These are phyloP conservation scores for Octopus bimaculoides DNA, from an alignment of 1,140 invertebrate species.

Conservation along the genomic window DNA sequence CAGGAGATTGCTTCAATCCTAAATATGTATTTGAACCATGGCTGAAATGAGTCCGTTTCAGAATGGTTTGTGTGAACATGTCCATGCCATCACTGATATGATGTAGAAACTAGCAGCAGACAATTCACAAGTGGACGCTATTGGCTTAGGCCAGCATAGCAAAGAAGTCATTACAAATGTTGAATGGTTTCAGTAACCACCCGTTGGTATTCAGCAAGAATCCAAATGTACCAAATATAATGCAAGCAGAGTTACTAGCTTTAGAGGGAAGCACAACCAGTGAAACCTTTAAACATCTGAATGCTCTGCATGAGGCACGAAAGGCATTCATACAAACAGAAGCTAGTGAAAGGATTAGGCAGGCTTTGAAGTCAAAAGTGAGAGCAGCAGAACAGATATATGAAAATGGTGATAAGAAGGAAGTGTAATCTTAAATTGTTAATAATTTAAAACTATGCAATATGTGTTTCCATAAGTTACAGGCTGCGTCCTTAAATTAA, in stretches of 20 bases:
- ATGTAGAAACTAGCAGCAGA: slow-evolving; percentile 21
- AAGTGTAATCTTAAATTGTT: no score
- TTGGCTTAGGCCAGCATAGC: slow-evolving; percentile 31
- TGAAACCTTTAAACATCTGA: slow-evolving; percentile 27
- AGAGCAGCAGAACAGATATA: slow-evolving; percentile 26
- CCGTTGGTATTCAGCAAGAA: slow-evolving; percentile 29
- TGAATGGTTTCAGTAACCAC: slow-evolving; percentile 31
- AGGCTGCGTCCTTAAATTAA: no score
- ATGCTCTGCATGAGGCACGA: slow-evolving; percentile 23
- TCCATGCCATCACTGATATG: slow-evolving; percentile 22
- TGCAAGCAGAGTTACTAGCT: slow-evolving; percentile 21
- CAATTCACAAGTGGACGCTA: slow-evolving; percentile 11
- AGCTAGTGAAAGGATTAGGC: slow-evolving; percentile 21
- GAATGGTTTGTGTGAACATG: slow-evolving; percentile 27
- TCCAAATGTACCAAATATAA: slow-evolving; percentile 22
- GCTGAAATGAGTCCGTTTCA: slow-evolving; percentile 25
- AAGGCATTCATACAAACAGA: slow-evolving; percentile 25
- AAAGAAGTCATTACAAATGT: slow-evolving; percentile 30
- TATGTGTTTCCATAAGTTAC: no score
- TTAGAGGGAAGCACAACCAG: slow-evolving; percentile 19
- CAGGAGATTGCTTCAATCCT: slow-evolving; percentile 26
- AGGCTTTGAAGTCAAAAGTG: slow-evolving; percentile 23
- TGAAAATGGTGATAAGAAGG: slow-evolving; percentile 20
- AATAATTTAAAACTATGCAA: no score
- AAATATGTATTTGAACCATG: slow-evolving; percentile 27